Conservation (phyloP, 1,140 invertebrate genomes). For the Lanistes nyassanus region DNA sequence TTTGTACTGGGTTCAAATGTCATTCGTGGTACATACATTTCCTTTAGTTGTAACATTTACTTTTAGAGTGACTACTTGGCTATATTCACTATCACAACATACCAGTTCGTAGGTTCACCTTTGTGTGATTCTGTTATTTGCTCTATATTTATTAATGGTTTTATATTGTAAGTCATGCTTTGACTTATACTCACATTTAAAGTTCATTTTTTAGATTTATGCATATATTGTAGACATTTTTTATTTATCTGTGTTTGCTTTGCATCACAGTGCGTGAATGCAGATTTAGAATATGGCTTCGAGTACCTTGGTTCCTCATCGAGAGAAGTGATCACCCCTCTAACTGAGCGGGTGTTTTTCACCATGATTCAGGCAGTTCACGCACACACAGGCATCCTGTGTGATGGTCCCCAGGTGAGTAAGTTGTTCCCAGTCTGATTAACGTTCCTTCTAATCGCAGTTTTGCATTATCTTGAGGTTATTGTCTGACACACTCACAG, state of each 20-base stretch:
- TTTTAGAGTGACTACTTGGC: too few species aligned
- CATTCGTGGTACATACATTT: too few species aligned
- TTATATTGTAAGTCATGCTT: not conserved
- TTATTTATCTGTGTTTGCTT: not conserved
- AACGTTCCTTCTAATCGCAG: not conserved
- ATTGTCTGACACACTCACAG: too few species aligned
- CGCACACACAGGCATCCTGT: slow-evolving; percentile 56
- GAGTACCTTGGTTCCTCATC: slow-evolving; percentile 59
- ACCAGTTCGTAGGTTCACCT: too few species aligned
- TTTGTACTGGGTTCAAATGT: too few species aligned
- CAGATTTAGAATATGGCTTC: slow-evolving; percentile 62
- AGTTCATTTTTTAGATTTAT: not conserved
- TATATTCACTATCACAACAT: too few species aligned
- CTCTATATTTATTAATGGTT: too few species aligned
- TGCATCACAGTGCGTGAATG: slow-evolving; percentile 53
- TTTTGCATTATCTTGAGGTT: not conserved
- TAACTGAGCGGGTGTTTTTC: slow-evolving; percentile 58
- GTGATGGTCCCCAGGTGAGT: slow-evolving; percentile 59
- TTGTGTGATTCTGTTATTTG: not conserved
- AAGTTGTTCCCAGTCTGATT: not conserved
- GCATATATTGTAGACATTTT: not conserved
- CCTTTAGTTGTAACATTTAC: too few species aligned
- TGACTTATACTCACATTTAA: not conserved
- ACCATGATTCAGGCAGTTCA: slow-evolving; percentile 56
- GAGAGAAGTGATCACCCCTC: slow-evolving; percentile 58